Percentiles rank a stretch among this genome's conserved stretches.
phyloP scores from a whole-genome alignment of 2,888 invertebrate species.

The Dioctria linearis region DNA sequence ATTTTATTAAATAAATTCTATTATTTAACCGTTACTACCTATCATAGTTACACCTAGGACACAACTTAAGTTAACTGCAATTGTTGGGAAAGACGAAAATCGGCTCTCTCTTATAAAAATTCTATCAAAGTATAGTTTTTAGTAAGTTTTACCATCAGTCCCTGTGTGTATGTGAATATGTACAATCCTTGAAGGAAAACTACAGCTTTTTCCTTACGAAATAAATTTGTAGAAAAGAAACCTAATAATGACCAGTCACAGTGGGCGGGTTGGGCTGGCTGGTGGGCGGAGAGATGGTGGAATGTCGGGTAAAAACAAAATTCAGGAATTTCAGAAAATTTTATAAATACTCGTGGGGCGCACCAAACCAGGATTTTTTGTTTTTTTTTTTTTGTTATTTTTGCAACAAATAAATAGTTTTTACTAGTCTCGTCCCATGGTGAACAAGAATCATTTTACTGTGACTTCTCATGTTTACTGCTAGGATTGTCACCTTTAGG shows the following conservation, averaged over 20 bases:
- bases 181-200: slow-evolving; percentile 2
- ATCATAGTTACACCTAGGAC: slow-evolving; percentile 4
- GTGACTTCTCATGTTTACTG: slow-evolving; percentile 25
- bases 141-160: slow-evolving; percentile 1
- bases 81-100: slow-evolving; percentile 12
- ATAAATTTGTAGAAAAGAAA: background rate
- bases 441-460: background rate
- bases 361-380: no score
- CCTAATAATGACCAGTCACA: background rate
- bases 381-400: no score
- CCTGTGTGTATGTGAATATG: background rate
- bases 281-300: background rate
- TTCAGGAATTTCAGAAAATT: background rate
- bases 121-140: slow-evolving; percentile 17
- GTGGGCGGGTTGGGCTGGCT: background rate
- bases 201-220: background rate
- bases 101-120: slow-evolving; percentile 3
- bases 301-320: background rate
- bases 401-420: no score
- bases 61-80: slow-evolving; percentile 9
- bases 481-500: background rate
- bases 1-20: background rate
- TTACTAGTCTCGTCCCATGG: no score
- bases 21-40: background rate
- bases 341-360: no score